A percentile compares a stretch with the other conserved stretches of the same genome.
Evolutionary conservation across 1,140 invertebrate genomes (phyloP).

Genomic region (Manduca sexta): DNA sequence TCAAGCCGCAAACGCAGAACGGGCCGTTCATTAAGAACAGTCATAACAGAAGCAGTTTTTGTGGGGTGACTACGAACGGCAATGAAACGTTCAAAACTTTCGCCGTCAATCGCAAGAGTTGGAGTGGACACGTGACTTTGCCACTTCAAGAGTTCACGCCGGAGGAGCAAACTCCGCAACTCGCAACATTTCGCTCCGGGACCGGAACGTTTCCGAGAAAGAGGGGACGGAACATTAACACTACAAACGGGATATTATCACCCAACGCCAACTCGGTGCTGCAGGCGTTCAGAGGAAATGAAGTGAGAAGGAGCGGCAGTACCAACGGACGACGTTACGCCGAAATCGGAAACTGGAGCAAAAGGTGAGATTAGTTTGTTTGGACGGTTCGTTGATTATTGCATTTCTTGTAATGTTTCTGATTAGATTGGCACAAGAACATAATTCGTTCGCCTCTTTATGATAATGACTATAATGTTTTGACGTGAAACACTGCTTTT

Average conservation of each 20-base stretch:
- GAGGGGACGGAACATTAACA: slow-evolving; percentile 65
- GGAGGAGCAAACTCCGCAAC: slow-evolving; percentile 50
- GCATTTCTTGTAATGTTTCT: neutral
- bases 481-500: too few relatives aligned
- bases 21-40: slow-evolving; percentile 71
- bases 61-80: slow-evolving; percentile 58
- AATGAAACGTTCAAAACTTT: slow-evolving; percentile 68
- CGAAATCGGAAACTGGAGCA: slow-evolving; percentile 72
- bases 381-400: neutral
- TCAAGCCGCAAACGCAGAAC: slow-evolving; percentile 71
- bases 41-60: slow-evolving; percentile 69
- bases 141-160: slow-evolving; percentile 63
- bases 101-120: slow-evolving; percentile 69
- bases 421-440: too few relatives aligned
- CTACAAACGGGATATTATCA: slow-evolving; percentile 66
- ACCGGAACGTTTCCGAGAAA: slow-evolving; percentile 67
- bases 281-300: slow-evolving; percentile 68
- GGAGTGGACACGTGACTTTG: slow-evolving; percentile 70
- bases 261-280: slow-evolving; percentile 69
- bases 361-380: slow-evolving; percentile 58
- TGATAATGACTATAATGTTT: too few relatives aligned
- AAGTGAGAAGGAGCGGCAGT: slow-evolving; percentile 67
- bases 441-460: too few relatives aligned
- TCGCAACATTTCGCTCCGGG: slow-evolving; percentile 66
- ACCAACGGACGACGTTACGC: slow-evolving; percentile 70